Conservation (phyloP, 2,888 invertebrate species). For the Papilio gigon region DNA sequence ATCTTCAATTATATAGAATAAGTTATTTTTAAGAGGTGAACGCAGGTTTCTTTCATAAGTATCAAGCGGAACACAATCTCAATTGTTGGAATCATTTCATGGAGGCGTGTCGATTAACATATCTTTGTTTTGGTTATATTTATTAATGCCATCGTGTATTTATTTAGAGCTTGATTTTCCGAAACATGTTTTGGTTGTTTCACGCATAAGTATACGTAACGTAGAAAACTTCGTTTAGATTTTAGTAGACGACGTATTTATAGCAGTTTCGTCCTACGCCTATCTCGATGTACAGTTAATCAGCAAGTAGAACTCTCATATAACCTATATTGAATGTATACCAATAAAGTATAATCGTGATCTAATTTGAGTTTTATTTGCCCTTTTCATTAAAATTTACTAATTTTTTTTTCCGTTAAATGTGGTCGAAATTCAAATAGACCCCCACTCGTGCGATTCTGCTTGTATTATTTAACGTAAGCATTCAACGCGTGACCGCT, state of each 20-base stretch:
- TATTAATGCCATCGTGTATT: too few relatives aligned
- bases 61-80: background rate
- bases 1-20: conserved; percentile 33
- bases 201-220: conserved; percentile 1
- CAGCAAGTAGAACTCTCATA: conserved; percentile 31
- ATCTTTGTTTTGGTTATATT: background rate
- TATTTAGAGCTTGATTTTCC: background rate
- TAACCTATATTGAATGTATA: conserved; percentile 37
- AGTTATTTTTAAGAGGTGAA: conserved; percentile 26
- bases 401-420: background rate
- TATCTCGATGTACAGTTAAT: conserved; percentile 33
- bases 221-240: background rate
- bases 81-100: background rate
- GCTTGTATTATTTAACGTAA: too few relatives aligned
- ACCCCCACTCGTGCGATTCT: too few relatives aligned
- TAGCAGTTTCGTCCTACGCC: conserved; percentile 47
- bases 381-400: background rate
- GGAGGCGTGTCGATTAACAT: background rate
- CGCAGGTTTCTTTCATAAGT: conserved; percentile 31
- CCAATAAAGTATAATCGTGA: conserved; percentile 38
- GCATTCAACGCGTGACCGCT: background rate
- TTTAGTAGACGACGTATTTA: background rate
- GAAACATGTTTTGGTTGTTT: conserved; percentile 13
- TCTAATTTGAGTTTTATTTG: conserved; percentile 22
- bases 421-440: too few relatives aligned